Base-by-base conservation (phyloP, 2,888 invertebrate species). In the Drosophila diplacantha region DNA sequence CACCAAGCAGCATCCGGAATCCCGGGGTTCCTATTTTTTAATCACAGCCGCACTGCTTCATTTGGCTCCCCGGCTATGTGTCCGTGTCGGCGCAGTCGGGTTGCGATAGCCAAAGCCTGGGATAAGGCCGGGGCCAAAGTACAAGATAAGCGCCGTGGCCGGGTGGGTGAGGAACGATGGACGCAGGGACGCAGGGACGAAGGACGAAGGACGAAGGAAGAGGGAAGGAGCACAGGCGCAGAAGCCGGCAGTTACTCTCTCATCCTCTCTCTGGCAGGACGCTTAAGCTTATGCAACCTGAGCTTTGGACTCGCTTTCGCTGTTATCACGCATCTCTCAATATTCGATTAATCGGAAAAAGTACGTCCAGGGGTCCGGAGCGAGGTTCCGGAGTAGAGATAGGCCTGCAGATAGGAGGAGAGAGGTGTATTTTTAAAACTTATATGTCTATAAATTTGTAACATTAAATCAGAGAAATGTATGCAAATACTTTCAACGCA, bases 51-150 rank as follows among this genome's bases (percentile, higher is more conserved):
- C 29, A 44, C 29, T 9, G 44, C 29, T 44, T 29, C 44, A 44
- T 44, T 20, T 5, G 18, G 29, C 18, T 14, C 4, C 29, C 18
- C 44, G 44, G 43, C 43, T 26, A 16, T 6, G 12, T 12, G 16
- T 41, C 38, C 43, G 37, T 47, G 38, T 5, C 66, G 51, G 34
- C 37, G 46, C 66, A 44, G 60, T 52, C 32, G 62, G 73, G 74
- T 78, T 69, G 54, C 73, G 74, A 69, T 76, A 79, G 62, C 76
- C 68, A 71, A 65, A 37, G 51, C 66, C 65, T 22, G 59, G 41
- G 47, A 65, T 65, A 65, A 65, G 65, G 51, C 51, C 39, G 46
- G 47, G 34, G 39, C 22, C 58, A 37, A 66, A 59, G 65, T 46
- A 58, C 51, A 47, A 51, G 58, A 58, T 58, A 58, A 58, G 56